These are phyloP conservation scores for Microtus oregoni DNA, from an alignment of 2,113 vertebrate genomes.

Conservation along the genomic window DNA sequence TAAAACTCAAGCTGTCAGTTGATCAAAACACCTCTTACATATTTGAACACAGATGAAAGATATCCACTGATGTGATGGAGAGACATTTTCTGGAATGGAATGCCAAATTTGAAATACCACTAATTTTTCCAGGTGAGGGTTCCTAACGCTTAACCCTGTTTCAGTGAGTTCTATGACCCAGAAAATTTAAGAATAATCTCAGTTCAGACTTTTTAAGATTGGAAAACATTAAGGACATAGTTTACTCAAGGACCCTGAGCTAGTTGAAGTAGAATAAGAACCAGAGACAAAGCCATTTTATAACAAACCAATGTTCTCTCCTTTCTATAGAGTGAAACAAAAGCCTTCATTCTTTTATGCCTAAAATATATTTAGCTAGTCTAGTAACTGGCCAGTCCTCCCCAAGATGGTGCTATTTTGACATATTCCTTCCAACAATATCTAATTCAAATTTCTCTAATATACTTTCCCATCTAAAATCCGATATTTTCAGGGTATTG, in stretches of 20 bases:
- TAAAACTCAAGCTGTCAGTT: neutral
- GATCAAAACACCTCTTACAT: neutral
- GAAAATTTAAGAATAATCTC: neutral
- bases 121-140: neutral
- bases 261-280: neutral
- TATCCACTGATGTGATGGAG: neutral
- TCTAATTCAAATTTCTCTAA: neutral
- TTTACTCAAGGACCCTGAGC: neutral
- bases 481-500: neutral
- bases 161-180: neutral
- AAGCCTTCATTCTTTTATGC: neutral
- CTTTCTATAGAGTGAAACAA: neutral
- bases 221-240: neutral
- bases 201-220: neutral
- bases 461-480: neutral
- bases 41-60: neutral
- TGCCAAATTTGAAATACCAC: neutral
- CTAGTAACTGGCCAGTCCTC: neutral
- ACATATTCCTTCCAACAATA: neutral
- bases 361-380: neutral
- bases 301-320: neutral
- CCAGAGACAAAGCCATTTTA: neutral
- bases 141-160: neutral
- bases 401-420: neutral
- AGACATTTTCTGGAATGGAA: neutral